Conservation (phyloP, 2,113 vertebrate genomes). For the Opisthocomus hoazin region DNA sequence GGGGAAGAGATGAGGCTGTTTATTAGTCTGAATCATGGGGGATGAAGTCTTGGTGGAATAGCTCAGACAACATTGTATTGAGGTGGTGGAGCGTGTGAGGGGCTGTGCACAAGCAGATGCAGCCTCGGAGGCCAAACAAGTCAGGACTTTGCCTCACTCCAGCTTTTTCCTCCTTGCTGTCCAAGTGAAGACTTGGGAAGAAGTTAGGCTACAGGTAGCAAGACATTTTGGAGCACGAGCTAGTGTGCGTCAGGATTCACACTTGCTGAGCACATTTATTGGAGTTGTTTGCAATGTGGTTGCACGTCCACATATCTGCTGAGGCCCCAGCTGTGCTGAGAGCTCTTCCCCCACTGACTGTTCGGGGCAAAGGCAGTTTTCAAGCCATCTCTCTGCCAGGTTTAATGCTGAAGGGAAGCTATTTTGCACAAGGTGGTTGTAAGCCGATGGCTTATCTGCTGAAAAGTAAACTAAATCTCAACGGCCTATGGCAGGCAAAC, state of each 20-base stretch:
- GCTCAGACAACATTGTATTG: neutral
- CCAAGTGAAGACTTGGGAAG: neutral
- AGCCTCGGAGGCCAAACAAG: neutral
- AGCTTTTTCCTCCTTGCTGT: neutral
- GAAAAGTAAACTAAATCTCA: neutral
- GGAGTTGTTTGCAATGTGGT: neutral
- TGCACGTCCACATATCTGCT: neutral
- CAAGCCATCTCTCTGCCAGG: neutral
- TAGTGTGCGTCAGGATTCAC: neutral
- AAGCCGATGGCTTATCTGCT: neutral
- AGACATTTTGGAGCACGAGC: neutral
- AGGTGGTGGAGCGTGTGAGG: neutral
- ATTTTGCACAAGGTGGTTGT: neutral
- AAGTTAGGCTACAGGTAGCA: neutral
- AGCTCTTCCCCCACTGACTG: neutral
- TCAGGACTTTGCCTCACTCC: neutral
- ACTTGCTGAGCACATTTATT: neutral
- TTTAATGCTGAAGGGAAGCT: neutral
- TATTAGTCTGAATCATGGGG: neutral
- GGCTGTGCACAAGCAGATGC: neutral
- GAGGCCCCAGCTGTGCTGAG: neutral
- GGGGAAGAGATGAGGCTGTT: neutral
- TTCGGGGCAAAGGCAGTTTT: neutral
- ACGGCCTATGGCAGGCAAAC: neutral
- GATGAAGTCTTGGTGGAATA: neutral